Conservation (phyloP, 2,113 vertebrate genomes). For the Tretioscincus oriximinensis region DNA sequence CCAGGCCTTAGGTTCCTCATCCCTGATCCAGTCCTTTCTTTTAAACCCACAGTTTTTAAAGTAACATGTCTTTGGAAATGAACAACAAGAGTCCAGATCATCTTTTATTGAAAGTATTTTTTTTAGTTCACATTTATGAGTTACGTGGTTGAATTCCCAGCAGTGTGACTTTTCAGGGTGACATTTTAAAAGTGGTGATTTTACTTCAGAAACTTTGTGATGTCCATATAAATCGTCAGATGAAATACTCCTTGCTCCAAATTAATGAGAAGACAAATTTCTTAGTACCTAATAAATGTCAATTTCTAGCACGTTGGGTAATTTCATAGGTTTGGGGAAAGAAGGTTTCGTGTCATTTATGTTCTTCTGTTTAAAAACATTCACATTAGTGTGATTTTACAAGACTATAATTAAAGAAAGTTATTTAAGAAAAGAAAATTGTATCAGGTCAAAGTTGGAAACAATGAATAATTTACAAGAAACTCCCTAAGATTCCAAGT, state of each 20-base stretch:
- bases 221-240: not conserved
- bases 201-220: not conserved
- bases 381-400: not conserved
- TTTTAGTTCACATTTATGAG: no score
- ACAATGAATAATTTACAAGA: slow-evolving; percentile 14
- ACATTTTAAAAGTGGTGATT: not conserved
- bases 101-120: no score
- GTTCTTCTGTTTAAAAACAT: not conserved
- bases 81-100: no score
- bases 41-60: no score
- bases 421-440: not conserved
- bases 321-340: no score
- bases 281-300: not conserved
- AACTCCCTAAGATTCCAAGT: not conserved
- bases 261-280: not conserved
- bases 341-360: no score
- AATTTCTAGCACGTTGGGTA: not conserved
- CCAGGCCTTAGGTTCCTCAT: not conserved
- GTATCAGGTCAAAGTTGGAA: not conserved
- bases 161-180: not conserved
- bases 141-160: not conserved
- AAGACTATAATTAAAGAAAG: not conserved
- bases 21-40: not conserved
- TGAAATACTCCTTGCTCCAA: not conserved
- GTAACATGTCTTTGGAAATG: no score